Evolutionary conservation across 2,888 invertebrate genomes (phyloP), one percentile per base, ranked within the genome.

Genomic region (Chalcosyrphus nemorum): DNA sequence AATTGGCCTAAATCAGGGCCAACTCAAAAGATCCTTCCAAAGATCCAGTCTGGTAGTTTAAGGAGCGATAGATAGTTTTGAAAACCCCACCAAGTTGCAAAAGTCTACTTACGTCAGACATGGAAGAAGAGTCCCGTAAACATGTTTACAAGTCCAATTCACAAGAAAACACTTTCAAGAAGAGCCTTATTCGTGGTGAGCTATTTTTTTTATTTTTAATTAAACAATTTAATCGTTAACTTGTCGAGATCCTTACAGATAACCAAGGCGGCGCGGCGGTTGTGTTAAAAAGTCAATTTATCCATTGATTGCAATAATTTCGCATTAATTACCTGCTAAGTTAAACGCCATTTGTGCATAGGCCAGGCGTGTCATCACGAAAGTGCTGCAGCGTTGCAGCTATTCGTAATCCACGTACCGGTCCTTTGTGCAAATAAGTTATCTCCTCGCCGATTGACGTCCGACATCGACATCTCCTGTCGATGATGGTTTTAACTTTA

Each of bases 351-450:
- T 65, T 65, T 45, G 43, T 65, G 52, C 71, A 71, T 81, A 81
- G 81, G 35, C 59, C 27, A 66, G 35, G 76, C 70, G 54, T 75
- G 74, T 80, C 78, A 70, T 80, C 78, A 75, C 68, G 78, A 66
- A 72, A 50, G 65, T 63, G 65, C 70, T 35, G 70, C 19, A 57
- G 24, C 24, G 43, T 38, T 61, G 82, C n/a, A n/a, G n/a, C n/a
- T n/a, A n/a, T 54, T 71, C 47, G 32, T 41, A 77, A 71, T 65
- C n/a, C 77, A 65, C 68, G 81, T 71, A 32, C 52, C 41, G 59
- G 66, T n/a, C 45, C 50, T 68, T 65, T 80, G 84, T 84, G 84
- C 80, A 75, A 84, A 80, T 84, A 84, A 80, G 84, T 84, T 84
- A 84, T 84, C 84, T 80, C 75, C 70, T 19, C 65, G 19, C 63